A percentile compares a stretch with the other conserved stretches of the same genome.
Conservation (phyloP, 2,113 vertebrate genomes). For the Solenodon paradoxus region DNA sequence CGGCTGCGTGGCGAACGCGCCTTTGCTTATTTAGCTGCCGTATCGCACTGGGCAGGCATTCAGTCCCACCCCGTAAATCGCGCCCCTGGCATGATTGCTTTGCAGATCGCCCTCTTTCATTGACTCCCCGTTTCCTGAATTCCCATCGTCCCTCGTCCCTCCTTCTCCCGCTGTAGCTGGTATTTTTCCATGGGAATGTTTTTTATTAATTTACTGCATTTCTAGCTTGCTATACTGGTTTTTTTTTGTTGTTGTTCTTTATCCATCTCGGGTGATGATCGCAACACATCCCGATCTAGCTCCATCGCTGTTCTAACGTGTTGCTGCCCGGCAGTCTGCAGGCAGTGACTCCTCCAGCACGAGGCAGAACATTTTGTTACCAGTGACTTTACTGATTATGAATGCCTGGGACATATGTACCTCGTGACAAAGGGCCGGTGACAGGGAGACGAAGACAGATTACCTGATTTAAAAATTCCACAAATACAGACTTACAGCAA, state of each 20-base stretch:
- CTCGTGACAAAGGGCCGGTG: not conserved
- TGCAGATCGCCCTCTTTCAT: not conserved
- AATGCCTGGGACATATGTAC: accelerated
- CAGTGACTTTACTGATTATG: not conserved
- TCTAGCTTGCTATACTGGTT: not conserved
- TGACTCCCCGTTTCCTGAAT: conserved; percentile 41
- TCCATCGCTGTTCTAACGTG: not conserved
- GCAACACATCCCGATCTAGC: not conserved
- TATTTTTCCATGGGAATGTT: conserved; percentile 7
- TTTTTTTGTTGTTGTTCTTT: not conserved
- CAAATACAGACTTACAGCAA: not conserved
- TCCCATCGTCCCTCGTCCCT: not conserved
- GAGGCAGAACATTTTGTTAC: not conserved
- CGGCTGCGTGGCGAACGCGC: too few relatives aligned
- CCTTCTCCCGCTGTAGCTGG: conserved; percentile 31
- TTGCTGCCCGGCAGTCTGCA: not conserved
- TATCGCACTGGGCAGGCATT: not conserved
- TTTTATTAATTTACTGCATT: not conserved
- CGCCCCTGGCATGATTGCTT: not conserved
- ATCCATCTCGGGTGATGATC: not conserved
- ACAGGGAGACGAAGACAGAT: not conserved
- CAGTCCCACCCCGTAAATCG: conserved; percentile 41
- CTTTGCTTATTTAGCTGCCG: conserved; percentile 17
- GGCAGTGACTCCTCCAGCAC: not conserved
- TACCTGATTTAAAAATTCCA: not conserved